Percentiles rank a stretch among this genome's conserved stretches.
Conservation (phyloP, 2,113 vertebrate species). For the Cettia cetti region DNA sequence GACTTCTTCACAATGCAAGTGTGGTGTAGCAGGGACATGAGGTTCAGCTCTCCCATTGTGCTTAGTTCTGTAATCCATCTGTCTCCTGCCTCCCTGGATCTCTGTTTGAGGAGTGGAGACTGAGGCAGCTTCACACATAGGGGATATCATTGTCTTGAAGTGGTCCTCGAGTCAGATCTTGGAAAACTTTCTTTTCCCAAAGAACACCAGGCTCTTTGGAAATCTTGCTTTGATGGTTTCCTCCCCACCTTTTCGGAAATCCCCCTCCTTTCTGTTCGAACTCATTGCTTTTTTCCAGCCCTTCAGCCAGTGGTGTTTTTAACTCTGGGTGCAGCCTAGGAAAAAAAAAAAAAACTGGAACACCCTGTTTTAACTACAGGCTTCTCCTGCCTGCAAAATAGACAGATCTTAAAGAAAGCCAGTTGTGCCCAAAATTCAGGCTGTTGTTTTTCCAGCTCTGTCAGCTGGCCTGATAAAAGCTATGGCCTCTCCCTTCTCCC, state of each 20-base stretch:
- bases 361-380: background rate
- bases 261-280: conserved; percentile 33
- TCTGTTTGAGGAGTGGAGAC: fast-evolving
- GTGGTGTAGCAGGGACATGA: background rate
- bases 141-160: background rate
- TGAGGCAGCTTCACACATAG: background rate
- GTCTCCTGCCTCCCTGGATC: background rate
- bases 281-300: background rate
- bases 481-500: background rate
- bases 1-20: background rate
- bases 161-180: background rate
- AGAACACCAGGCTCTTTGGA: background rate
- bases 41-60: background rate
- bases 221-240: conserved; percentile 45
- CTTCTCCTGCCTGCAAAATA: background rate
- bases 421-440: background rate
- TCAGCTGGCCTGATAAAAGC: conserved; percentile 12
- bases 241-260: conserved; percentile 44
- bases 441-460: background rate
- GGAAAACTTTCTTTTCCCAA: background rate
- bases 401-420: background rate
- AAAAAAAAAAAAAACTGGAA: background rate
- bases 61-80: background rate
- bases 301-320: conserved; percentile 4
- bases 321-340: background rate